Conservation (phyloP, 2,888 invertebrate genomes). For the Macropis europaea region DNA sequence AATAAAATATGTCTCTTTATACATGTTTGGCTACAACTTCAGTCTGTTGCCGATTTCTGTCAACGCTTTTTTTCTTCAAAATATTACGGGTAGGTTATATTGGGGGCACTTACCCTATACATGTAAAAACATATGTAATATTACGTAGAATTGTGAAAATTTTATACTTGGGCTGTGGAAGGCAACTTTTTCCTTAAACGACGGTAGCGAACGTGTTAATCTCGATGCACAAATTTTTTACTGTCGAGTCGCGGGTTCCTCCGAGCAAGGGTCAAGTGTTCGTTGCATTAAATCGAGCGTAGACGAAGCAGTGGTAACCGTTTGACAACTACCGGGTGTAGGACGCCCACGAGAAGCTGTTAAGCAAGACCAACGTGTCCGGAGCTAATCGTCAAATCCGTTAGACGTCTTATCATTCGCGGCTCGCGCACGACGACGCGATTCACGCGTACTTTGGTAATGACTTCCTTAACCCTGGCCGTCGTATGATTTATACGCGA, state of each 20-base stretch:
- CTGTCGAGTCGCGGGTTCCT: background rate
- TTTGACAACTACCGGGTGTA: slow-evolving; percentile 57
- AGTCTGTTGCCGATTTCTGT: too few species aligned
- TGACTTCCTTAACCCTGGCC: slow-evolving; percentile 21
- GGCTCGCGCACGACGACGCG: slow-evolving; percentile 2
- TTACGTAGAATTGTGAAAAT: too few species aligned
- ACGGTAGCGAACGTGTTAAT: too few species aligned
- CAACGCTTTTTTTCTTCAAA: too few species aligned
- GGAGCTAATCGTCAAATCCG: slow-evolving; percentile 61
- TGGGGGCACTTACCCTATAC: too few species aligned
- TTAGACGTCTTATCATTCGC: slow-evolving; percentile 52
- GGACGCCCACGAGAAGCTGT: slow-evolving; percentile 61
- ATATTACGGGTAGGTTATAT: too few species aligned
- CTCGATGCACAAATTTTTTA: slow-evolving; percentile 1
- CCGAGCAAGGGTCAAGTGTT: slow-evolving; percentile 38
- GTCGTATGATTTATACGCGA: slow-evolving; percentile 25
- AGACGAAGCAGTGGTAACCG: slow-evolving; percentile 41
- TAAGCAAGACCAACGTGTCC: slow-evolving; percentile 49
- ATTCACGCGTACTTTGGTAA: slow-evolving; percentile 19
- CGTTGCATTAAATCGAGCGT: slow-evolving; percentile 48
- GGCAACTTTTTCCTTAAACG: too few species aligned
- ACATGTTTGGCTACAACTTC: too few species aligned
- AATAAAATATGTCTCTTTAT: too few species aligned
- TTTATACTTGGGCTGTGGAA: too few species aligned
- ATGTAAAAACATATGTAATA: too few species aligned